phyloP scores from a whole-genome alignment of 2,888 invertebrate species.

The Drosophila borealis region DNA sequence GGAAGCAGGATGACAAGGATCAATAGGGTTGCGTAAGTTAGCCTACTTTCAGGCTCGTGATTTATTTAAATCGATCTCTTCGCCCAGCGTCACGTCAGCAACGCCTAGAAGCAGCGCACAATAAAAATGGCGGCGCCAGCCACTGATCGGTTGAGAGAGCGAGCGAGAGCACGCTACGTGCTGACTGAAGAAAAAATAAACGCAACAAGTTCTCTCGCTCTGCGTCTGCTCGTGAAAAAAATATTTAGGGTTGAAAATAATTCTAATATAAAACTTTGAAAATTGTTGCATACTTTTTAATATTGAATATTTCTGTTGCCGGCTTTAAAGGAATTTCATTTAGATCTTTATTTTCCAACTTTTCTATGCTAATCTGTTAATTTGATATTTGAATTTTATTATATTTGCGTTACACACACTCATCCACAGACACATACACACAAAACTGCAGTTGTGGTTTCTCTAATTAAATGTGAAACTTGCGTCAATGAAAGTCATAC shows the following conservation, averaged over 20 bases:
- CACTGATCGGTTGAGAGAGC: conserved; percentile 33
- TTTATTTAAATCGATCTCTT: conserved; percentile 53
- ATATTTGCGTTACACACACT: conserved; percentile 29
- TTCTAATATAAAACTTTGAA: conserved; percentile 61
- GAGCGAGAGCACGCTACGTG: conserved; percentile 59
- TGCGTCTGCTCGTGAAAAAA: conserved; percentile 52
- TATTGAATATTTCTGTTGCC: conserved; percentile 59
- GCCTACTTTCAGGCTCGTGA: conserved; percentile 74
- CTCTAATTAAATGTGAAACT: conserved; percentile 64
- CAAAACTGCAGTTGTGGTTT: conserved; percentile 28
- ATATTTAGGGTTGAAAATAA: conserved; percentile 69
- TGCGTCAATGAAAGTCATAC: conserved; percentile 50
- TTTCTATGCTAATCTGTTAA: neutral
- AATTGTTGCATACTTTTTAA: conserved; percentile 77
- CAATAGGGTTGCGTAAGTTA: conserved; percentile 25
- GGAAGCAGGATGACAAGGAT: conserved; percentile 56
- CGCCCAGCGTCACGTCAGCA: conserved; percentile 72
- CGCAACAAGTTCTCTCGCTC: conserved; percentile 60
- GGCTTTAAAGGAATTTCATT: conserved; percentile 44
- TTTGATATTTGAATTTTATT: conserved; percentile 16
- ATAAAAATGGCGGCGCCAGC: conserved; percentile 68
- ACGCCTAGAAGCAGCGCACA: conserved; percentile 76
- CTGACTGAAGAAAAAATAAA: conserved; percentile 24
- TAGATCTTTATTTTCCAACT: conserved; percentile 2
- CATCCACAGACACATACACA: conserved; percentile 14